Percentiles rank a stretch among this genome's conserved stretches.
Conservation (phyloP, 2,888 invertebrate species). For the Eristalis pertinax region DNA sequence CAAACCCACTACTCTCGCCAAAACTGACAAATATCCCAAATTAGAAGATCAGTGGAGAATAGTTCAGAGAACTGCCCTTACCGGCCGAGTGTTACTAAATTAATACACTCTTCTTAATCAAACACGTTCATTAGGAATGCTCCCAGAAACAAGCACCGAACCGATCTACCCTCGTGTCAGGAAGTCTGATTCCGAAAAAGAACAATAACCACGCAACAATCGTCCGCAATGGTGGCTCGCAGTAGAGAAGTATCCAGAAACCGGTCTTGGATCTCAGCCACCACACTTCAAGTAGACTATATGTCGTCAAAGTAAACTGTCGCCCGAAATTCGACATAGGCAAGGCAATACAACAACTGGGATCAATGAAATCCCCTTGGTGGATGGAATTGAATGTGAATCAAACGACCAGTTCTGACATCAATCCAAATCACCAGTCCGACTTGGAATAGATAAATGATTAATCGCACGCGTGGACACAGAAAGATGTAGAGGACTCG, state of each 20-base stretch:
- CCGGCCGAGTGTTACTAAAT: constrained; percentile 14
- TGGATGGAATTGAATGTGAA: neutral
- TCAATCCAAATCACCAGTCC: neutral
- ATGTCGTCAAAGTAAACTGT: constrained; percentile 10
- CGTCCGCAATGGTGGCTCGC: neutral
- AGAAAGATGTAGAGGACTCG: neutral
- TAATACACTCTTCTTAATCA: constrained; percentile 26
- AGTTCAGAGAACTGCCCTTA: neutral
- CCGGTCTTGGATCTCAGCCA: neutral
- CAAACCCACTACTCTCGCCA: neutral
- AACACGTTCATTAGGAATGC: constrained; percentile 18
- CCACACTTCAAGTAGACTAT: constrained; percentile 10
- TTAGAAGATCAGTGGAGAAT: neutral
- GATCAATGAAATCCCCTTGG: constrained; percentile 13
- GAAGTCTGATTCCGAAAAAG: constrained; percentile 1
- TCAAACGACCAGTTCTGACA: constrained; percentile 7
- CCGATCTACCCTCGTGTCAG: neutral
- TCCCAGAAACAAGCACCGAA: neutral
- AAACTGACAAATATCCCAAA: neutral
- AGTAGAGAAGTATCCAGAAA: neutral
- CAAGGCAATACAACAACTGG: neutral
- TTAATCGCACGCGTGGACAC: constrained; percentile 12
- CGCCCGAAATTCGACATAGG: too few relatives aligned
- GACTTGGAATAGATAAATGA: neutral
- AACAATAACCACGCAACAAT: neutral